These are phyloP conservation scores for Telenomus remus DNA, from an alignment of 1,140 invertebrate genomes.

Conservation along the genomic window DNA sequence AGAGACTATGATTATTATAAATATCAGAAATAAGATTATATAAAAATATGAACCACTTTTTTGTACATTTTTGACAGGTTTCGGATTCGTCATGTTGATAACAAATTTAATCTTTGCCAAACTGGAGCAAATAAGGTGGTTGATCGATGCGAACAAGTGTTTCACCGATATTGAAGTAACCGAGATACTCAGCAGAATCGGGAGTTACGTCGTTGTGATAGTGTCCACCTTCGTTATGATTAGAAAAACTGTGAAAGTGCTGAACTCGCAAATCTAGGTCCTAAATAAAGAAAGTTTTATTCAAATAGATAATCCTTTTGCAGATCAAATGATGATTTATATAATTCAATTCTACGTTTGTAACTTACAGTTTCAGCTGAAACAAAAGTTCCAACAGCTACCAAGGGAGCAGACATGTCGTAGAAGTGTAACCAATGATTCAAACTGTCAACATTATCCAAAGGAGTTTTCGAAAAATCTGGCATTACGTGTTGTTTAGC, in stretches of 20 bases:
- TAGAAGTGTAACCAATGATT: slow-evolving; percentile 95
- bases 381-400: slow-evolving; percentile 90
- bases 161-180: slow-evolving; percentile 88
- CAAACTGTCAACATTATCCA: slow-evolving; percentile 83
- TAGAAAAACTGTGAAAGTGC: slow-evolving; percentile 95
- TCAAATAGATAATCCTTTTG: slow-evolving; percentile 30
- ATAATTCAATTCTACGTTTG: no score
- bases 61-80: not conserved
- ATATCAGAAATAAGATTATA: no score
- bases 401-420: slow-evolving; percentile 90
- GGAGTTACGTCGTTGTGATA: slow-evolving; percentile 96
- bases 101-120: slow-evolving; percentile 76
- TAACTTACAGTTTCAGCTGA: slow-evolving; percentile 87
- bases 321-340: no score
- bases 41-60: no score
- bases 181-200: slow-evolving; percentile 87
- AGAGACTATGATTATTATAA: no score
- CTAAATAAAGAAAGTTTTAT: slow-evolving; percentile 71
- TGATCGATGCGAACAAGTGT: slow-evolving; percentile 87
- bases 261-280: slow-evolving; percentile 91
- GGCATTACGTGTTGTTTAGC: slow-evolving; percentile 95
- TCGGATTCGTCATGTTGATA: not conserved
- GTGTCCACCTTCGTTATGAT: slow-evolving; percentile 93
- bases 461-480: slow-evolving; percentile 87
- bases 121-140: slow-evolving; percentile 77